A percentile compares a stretch with the other conserved stretches of the same genome.
phyloP scores from a whole-genome alignment of 2,888 invertebrate genomes.

The Spilarctia lutea region DNA sequence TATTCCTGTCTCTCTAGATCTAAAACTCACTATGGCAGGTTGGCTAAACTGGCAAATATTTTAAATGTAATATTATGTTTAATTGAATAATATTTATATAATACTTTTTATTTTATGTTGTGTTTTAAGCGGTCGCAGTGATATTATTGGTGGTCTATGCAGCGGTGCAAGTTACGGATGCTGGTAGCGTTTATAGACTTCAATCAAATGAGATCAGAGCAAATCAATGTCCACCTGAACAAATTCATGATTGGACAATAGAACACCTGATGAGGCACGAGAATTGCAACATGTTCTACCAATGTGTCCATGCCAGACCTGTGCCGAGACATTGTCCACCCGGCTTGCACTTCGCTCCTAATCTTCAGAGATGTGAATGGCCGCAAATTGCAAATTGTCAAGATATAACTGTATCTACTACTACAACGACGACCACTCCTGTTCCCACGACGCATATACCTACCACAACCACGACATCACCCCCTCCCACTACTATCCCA shows the following conservation, averaged over 20 bases:
- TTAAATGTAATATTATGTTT: background rate
- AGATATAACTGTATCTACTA: conserved; percentile 61
- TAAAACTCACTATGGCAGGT: conserved; percentile 51
- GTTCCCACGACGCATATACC: background rate
- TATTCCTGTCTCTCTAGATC: conserved; percentile 25
- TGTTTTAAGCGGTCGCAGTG: conserved; percentile 51
- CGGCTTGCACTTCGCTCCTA: conserved; percentile 86
- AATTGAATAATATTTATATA: background rate
- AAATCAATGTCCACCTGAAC: conserved; percentile 68
- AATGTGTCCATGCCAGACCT: conserved; percentile 88
- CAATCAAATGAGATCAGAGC: conserved; percentile 26
- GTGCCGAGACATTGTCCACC: conserved; percentile 86
- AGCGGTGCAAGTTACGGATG: conserved; percentile 45
- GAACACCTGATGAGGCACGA: conserved; percentile 85
- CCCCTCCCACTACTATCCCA: conserved; percentile 17
- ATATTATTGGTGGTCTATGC: conserved; percentile 52
- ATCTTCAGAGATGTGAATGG: conserved; percentile 87
- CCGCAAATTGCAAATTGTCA: conserved; percentile 87
- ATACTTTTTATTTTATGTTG: background rate
- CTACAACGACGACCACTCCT: background rate
- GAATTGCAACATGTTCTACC: conserved; percentile 88
- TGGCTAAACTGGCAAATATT: conserved; percentile 12
- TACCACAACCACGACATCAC: conserved; percentile 8
- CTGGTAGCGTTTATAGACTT: background rate
- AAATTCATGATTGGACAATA: conserved; percentile 65